Evolutionary conservation across 1,140 invertebrate genomes (phyloP).

Genomic region (Brachionus calyciflorus): DNA sequence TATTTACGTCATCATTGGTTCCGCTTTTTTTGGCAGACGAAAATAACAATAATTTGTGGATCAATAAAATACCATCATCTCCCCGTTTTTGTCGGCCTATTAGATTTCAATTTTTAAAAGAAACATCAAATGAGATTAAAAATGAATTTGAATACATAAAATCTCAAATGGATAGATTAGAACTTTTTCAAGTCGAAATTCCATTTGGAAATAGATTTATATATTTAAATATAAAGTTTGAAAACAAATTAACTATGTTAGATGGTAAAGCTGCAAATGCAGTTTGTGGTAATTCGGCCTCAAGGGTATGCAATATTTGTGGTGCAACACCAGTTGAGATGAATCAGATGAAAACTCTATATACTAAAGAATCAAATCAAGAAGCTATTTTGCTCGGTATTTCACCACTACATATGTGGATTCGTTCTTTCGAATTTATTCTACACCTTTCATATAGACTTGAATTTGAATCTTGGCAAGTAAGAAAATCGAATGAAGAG

Average conservation of each 20-base stretch:
- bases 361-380: too few relatives aligned
- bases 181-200: background rate
- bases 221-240: too few relatives aligned
- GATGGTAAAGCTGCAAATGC: too few relatives aligned
- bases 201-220: too few relatives aligned
- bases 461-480: background rate
- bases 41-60: constrained; percentile 3
- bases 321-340: too few relatives aligned
- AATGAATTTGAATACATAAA: constrained; percentile 6
- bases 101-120: constrained; percentile 8
- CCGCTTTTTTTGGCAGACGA: background rate
- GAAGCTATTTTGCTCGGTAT: too few relatives aligned
- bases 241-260: too few relatives aligned
- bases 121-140: constrained; percentile 12
- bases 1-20: background rate
- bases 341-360: too few relatives aligned
- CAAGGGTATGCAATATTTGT: too few relatives aligned
- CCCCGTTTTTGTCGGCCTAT: background rate
- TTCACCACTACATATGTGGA: too few relatives aligned
- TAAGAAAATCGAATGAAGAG: constrained; percentile 14
- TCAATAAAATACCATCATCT: constrained; percentile 3
- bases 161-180: background rate
- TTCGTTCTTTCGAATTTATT: constrained; percentile 12
- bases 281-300: too few relatives aligned
- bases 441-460: constrained; percentile 5